Conservation (phyloP, 2,113 vertebrate genomes). For the Corythornis cristatus region DNA sequence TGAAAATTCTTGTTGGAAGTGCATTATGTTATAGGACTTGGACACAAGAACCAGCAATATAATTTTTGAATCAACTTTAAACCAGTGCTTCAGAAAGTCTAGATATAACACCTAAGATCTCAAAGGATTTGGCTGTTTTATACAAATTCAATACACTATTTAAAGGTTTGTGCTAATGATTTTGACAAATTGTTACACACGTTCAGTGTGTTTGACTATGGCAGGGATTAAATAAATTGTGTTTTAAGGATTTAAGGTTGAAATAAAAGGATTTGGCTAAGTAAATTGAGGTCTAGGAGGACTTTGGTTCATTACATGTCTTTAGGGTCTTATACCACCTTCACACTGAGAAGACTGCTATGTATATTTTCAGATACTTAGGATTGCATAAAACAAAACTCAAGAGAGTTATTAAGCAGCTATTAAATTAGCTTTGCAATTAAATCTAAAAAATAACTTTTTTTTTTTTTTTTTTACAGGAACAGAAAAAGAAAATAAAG, state of each 20-base stretch:
- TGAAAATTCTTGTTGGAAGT: background rate
- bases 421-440: background rate
- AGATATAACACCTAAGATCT: background rate
- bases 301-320: background rate
- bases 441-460: background rate
- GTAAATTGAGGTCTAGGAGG: constrained; percentile 49
- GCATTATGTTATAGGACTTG: background rate
- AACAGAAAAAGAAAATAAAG: background rate
- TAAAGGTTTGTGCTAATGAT: constrained; percentile 51
- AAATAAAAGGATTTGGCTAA: constrained; percentile 57
- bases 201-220: constrained; percentile 26
- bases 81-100: background rate
- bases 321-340: constrained; percentile 13
- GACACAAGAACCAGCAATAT: background rate
- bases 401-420: background rate
- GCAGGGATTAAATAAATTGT: constrained; percentile 67
- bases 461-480: background rate
- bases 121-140: constrained; percentile 39
- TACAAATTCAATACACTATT: constrained; percentile 42
- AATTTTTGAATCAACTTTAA: background rate
- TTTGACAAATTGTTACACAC: constrained; percentile 57
- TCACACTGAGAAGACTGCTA: background rate
- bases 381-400: background rate
- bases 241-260: constrained; percentile 53
- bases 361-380: background rate